Evolutionary conservation across 2,113 vertebrate genomes (phyloP).

Genomic region (Caloenas nicobarica): DNA sequence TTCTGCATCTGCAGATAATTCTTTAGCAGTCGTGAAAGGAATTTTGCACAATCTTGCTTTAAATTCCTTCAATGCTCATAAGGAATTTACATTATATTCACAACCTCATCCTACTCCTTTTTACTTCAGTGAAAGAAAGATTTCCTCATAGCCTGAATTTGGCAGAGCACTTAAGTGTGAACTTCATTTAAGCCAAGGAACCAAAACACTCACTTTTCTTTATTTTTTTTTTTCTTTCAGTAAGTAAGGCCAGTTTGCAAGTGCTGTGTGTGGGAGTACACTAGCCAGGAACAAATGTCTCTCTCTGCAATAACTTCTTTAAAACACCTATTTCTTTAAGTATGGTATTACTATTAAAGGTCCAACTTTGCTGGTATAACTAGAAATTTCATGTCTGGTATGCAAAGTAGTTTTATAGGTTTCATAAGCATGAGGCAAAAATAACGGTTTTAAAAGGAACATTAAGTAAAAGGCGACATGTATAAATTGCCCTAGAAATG

Average conservation of each 20-base stretch:
- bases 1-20: not conserved
- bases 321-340: not conserved
- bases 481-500: constrained; percentile 41
- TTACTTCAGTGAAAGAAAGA: not conserved
- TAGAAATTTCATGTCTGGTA: constrained; percentile 11
- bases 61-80: not conserved
- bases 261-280: not conserved
- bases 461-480: constrained; percentile 30
- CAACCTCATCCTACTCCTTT: not conserved
- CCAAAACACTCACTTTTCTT: not conserved
- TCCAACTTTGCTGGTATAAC: not conserved
- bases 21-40: not conserved
- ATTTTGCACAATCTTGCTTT: constrained; percentile 19
- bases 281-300: not conserved
- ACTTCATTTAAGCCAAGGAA: not conserved
- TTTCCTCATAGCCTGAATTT: not conserved
- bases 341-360: not conserved
- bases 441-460: constrained; percentile 42
- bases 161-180: not conserved
- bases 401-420: constrained; percentile 5
- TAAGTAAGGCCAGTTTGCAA: not conserved
- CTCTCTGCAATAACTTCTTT: not conserved
- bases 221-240: no score
- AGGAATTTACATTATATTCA: not conserved
- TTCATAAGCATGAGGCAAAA: constrained; percentile 13